A percentile compares a stretch with the other conserved stretches of the same genome.
These are phyloP conservation scores for Tenodera sinensis DNA, from an alignment of 2,888 invertebrate species.

Conservation along the genomic window DNA sequence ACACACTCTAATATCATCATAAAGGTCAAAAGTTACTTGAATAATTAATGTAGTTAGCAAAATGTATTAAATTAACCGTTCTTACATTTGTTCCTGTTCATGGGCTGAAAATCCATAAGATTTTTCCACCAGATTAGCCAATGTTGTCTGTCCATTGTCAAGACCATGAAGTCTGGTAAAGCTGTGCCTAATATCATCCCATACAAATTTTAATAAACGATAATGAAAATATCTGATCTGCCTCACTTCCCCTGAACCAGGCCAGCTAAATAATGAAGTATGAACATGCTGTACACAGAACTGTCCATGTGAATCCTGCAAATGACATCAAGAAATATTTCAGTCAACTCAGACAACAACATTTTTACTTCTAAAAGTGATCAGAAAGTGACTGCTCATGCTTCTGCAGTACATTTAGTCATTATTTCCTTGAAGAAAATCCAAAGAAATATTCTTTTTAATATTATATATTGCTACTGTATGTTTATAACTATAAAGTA, in stretches of 20 bases:
- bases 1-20: background rate
- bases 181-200: slow-evolving; percentile 34
- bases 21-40: background rate
- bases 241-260: background rate
- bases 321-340: background rate
- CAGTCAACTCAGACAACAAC: too few species aligned
- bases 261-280: background rate
- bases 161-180: slow-evolving; percentile 38
- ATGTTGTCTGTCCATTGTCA: slow-evolving; percentile 36
- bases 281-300: slow-evolving; percentile 15
- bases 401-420: too few species aligned
- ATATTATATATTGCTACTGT: too few species aligned
- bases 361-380: too few species aligned
- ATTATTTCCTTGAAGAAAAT: too few species aligned
- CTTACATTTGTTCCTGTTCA: slow-evolving; percentile 34
- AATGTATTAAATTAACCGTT: background rate
- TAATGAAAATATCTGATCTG: slow-evolving; percentile 37
- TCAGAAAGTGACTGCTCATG: too few species aligned
- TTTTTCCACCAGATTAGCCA: slow-evolving; percentile 33
- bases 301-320: slow-evolving; percentile 24
- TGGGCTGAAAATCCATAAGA: slow-evolving; percentile 34
- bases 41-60: background rate
- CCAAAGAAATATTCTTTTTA: too few species aligned
- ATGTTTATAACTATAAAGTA: too few species aligned
- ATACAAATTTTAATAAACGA: slow-evolving; percentile 39